These are phyloP conservation scores for Crotalus tigris DNA, from an alignment of 2,113 vertebrate species.

Conservation along the genomic window DNA sequence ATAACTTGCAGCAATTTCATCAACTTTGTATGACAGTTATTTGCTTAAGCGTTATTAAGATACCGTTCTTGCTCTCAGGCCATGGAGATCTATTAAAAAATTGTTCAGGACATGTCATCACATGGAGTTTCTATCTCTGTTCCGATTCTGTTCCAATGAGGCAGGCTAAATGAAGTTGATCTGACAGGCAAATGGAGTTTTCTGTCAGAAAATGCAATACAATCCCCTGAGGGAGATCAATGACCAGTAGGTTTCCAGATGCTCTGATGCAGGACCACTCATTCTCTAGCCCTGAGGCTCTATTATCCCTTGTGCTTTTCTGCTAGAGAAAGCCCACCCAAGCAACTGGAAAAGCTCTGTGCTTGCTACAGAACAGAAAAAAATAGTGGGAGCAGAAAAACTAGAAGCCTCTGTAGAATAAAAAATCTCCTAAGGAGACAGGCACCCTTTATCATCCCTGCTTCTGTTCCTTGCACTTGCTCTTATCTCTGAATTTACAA, in stretches of 20 bases:
- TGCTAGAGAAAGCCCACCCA: not conserved
- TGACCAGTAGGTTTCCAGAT: not conserved
- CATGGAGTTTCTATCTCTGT: too few relatives aligned
- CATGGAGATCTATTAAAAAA: too few relatives aligned
- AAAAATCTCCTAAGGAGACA: not conserved
- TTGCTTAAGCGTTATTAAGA: too few relatives aligned
- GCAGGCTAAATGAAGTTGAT: too few relatives aligned
- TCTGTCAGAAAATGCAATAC: too few relatives aligned
- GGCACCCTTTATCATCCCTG: too few relatives aligned
- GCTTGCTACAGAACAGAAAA: not conserved
- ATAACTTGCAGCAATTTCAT: too few relatives aligned
- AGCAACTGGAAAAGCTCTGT: not conserved
- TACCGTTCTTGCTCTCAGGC: too few relatives aligned
- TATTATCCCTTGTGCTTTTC: not conserved
- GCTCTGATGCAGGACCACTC: not conserved
- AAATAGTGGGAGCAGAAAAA: not conserved
- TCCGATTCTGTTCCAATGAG: too few relatives aligned
- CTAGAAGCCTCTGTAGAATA: not conserved
- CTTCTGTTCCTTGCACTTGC: not conserved
- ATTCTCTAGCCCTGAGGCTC: not conserved
- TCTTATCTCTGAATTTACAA: not conserved
- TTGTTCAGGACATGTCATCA: too few relatives aligned
- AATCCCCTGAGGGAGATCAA: not conserved
- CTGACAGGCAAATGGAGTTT: too few relatives aligned
- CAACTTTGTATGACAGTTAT: too few relatives aligned